Conservation (phyloP, 1,140 invertebrate species). For the Drosophila lowei region DNA sequence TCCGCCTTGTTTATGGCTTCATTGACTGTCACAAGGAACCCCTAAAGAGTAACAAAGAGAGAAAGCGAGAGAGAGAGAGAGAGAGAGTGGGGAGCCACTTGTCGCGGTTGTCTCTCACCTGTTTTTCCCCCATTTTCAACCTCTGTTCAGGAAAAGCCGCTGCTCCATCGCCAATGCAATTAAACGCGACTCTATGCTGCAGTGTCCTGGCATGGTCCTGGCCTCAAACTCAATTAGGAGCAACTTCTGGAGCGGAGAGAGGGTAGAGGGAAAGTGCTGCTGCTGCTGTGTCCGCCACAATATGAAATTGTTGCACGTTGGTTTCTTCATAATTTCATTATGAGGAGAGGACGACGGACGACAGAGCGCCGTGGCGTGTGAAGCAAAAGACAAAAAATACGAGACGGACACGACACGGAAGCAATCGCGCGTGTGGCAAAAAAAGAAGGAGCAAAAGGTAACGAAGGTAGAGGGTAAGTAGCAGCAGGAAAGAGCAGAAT, state of each 20-base stretch:
- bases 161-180: constrained; percentile 67
- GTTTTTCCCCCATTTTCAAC: constrained; percentile 27
- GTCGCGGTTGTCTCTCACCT: constrained; percentile 11
- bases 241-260: constrained; percentile 39
- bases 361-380: constrained; percentile 28
- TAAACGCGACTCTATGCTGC: constrained; percentile 58
- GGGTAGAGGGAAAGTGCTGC: neutral
- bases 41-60: neutral
- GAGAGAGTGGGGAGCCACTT: constrained; percentile 42
- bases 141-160: constrained; percentile 48
- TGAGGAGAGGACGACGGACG: constrained; percentile 33
- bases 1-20: constrained; percentile 30
- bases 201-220: constrained; percentile 28
- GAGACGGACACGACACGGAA: constrained; percentile 42
- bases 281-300: constrained; percentile 41
- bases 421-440: constrained; percentile 1
- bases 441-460: too few relatives aligned
- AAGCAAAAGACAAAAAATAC: constrained; percentile 59
- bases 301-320: constrained; percentile 77
- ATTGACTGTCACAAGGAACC: constrained; percentile 23
- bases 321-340: constrained; percentile 77
- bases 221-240: constrained; percentile 72
- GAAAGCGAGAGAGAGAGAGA: neutral
- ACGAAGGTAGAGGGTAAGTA: neutral
- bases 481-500: neutral